phyloP scores from a whole-genome alignment of 2,888 invertebrate genomes.

The Exephanes ischioxanthus region DNA sequence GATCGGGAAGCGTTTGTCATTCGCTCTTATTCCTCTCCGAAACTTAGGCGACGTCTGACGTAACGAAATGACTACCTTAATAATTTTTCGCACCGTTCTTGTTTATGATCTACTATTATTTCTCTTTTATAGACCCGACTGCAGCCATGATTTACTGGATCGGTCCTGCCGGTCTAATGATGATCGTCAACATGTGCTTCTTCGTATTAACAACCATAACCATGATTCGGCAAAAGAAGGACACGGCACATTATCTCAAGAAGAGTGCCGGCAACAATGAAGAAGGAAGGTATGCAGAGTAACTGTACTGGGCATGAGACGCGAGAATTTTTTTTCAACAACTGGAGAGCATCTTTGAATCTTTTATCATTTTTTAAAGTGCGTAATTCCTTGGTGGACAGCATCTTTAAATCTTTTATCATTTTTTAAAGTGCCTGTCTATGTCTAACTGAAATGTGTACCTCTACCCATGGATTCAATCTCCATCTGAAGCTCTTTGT shows the following conservation, averaged over 20 bases:
- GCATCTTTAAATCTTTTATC: no score
- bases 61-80: no score
- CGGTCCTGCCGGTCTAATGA: constrained; percentile 89
- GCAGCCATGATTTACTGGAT: constrained; percentile 90
- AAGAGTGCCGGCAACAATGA: constrained; percentile 88
- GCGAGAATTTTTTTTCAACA: background rate
- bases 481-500: constrained; percentile 93
- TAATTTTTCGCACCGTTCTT: constrained; percentile 1
- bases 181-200: constrained; percentile 88
- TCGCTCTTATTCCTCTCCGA: no score
- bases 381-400: background rate
- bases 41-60: no score
- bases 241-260: constrained; percentile 88
- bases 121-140: constrained; percentile 83
- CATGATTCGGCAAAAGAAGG: constrained; percentile 88
- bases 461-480: constrained; percentile 87
- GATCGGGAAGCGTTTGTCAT: no score
- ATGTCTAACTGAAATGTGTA: background rate
- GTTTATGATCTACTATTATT: background rate
- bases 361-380: background rate
- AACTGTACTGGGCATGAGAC: background rate
- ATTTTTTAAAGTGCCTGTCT: background rate
- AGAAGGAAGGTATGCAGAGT: constrained; percentile 86
- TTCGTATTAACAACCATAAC: constrained; percentile 90
- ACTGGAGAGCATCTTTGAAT: background rate